phyloP scores from a whole-genome alignment of 2,797 vertebrate species.

The Arctocebus calabarensis region DNA sequence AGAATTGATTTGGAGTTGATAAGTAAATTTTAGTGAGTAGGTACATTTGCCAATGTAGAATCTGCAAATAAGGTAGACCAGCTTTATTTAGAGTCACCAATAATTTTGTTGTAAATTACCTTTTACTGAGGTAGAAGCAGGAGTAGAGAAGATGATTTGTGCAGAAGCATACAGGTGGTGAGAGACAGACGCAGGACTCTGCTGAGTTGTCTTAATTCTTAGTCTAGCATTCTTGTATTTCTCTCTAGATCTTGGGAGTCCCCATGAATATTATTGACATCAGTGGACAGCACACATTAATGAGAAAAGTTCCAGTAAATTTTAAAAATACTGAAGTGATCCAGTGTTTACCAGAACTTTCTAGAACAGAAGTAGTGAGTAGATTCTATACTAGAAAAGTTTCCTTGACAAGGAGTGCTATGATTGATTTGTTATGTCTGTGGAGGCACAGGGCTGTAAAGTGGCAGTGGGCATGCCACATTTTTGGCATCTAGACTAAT shows the following conservation, averaged over 20 bases:
- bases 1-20: not conserved
- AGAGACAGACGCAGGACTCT: not conserved
- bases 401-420: not conserved
- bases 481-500: constrained; percentile 55
- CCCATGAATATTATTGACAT: constrained; percentile 35
- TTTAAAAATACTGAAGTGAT: not conserved
- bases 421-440: constrained; percentile 1
- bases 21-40: not conserved
- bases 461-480: not conserved
- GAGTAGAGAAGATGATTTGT: not conserved
- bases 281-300: not conserved
- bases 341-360: not conserved
- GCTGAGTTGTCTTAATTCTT: not conserved
- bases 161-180: not conserved
- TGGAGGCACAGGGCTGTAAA: not conserved
- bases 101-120: not conserved
- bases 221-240: not conserved
- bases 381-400: not conserved
- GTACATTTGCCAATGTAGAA: not conserved
- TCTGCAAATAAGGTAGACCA: not conserved
- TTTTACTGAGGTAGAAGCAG: not conserved
- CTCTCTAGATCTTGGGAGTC: not conserved
- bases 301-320: constrained; percentile 11
- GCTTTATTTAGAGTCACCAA: not conserved
- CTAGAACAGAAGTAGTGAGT: not conserved